phyloP scores from a whole-genome alignment of 2,797 vertebrate genomes.

The Diceros bicornis region DNA sequence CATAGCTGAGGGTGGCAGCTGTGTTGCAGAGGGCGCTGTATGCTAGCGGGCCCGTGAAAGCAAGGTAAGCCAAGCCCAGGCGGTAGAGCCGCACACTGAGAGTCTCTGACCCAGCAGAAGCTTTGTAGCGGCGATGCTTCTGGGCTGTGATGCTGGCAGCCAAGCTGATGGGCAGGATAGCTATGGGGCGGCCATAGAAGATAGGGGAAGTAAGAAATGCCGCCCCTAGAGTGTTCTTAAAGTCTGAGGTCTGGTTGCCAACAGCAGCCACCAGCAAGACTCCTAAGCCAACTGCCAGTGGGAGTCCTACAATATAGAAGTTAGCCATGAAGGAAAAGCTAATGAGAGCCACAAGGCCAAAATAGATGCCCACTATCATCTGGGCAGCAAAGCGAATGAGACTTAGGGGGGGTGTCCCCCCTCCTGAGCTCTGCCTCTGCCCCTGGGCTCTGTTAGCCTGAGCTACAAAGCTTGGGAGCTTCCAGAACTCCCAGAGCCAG shows the following conservation, averaged over 20 bases:
- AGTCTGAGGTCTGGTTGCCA: constrained; percentile 93
- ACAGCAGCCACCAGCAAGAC: constrained; percentile 94
- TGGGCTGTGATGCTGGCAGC: constrained; percentile 92
- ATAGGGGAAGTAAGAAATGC: constrained; percentile 93
- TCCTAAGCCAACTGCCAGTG: constrained; percentile 92
- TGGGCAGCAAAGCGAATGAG: constrained; percentile 92
- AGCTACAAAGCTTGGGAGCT: constrained; percentile 93
- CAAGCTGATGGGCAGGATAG: constrained; percentile 94
- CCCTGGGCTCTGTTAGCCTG: constrained; percentile 89
- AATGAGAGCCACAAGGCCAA: constrained; percentile 93
- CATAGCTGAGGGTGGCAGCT: constrained; percentile 91
- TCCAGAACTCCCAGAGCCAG: constrained; percentile 93
- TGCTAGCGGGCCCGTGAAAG: constrained; percentile 93
- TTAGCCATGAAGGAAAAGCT: constrained; percentile 92
- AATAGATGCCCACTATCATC: constrained; percentile 94
- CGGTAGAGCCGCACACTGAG: constrained; percentile 91
- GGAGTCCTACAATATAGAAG: constrained; percentile 93
- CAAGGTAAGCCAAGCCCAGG: constrained; percentile 93
- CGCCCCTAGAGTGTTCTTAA: constrained; percentile 90
- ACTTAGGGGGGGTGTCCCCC: constrained; percentile 83
- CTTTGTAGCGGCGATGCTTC: constrained; percentile 90
- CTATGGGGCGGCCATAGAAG: constrained; percentile 93
- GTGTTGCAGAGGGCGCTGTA: constrained; percentile 93
- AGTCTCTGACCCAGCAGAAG: neutral
- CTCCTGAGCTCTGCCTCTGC: constrained; percentile 50